Evolutionary conservation across 2,797 vertebrate genomes (phyloP).

Genomic region (Typhlichthys eigenmanni): DNA sequence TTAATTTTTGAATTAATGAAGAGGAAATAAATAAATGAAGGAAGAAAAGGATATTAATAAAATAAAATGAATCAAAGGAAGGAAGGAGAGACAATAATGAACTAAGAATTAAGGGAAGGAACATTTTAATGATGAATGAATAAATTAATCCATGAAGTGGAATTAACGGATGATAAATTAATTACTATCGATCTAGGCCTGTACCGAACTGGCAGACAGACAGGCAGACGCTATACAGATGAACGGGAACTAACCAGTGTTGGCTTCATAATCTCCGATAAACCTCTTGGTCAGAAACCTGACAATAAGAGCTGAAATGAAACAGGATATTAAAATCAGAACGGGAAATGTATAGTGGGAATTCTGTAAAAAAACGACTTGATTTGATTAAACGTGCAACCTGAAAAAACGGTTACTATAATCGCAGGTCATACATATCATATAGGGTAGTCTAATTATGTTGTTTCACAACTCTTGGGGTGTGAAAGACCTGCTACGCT

Average conservation of each 20-base stretch:
- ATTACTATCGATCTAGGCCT: too few species aligned
- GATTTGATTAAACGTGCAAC: too few species aligned
- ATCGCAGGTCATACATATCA: too few species aligned
- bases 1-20: not conserved
- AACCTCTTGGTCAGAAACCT: conserved; percentile 93
- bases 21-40: not conserved
- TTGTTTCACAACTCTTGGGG: too few species aligned
- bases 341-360: not conserved
- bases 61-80: too few species aligned
- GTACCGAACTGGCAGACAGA: too few species aligned
- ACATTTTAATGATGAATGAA: not conserved
- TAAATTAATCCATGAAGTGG: not conserved
- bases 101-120: not conserved
- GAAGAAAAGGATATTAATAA: too few species aligned
- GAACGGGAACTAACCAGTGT: conserved; percentile 83
- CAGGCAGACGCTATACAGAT: not conserved
- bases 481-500: too few species aligned
- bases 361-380: too few species aligned
- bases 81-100: not conserved
- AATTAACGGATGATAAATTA: not conserved
- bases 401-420: too few species aligned
- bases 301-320: conserved; percentile 85
- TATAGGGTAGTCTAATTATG: too few species aligned
- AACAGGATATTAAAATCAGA: conserved; percentile 7
- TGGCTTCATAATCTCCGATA: conserved; percentile 94